phyloP scores from a whole-genome alignment of 2,113 vertebrate genomes.

The Lipotes vexillifer region DNA sequence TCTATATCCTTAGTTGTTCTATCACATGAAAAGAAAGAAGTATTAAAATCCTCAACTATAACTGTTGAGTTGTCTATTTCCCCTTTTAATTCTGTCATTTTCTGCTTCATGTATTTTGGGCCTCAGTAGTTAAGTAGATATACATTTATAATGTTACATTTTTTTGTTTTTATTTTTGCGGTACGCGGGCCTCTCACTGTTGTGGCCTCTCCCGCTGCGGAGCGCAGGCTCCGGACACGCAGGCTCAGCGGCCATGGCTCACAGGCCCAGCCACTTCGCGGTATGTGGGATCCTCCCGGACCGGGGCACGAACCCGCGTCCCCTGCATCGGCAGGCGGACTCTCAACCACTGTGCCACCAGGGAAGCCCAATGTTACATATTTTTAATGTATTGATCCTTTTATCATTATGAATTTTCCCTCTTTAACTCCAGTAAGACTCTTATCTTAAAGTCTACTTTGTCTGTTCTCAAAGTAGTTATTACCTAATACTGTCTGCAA shows the following conservation, averaged over 20 bases:
- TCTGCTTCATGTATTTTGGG: not conserved
- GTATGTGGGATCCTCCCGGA: too few relatives aligned
- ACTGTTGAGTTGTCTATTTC: not conserved
- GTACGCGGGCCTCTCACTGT: too few relatives aligned
- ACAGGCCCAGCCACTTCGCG: too few relatives aligned
- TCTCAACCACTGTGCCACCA: too few relatives aligned
- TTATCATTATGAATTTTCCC: not conserved
- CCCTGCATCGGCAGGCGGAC: too few relatives aligned
- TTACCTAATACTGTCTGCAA: not conserved
- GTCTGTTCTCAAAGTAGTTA: not conserved
- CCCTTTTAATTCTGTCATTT: not conserved
- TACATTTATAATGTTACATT: not conserved
- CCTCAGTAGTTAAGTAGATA: not conserved
- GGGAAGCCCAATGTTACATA: not conserved
- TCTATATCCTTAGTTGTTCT: not conserved
- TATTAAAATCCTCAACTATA: conserved; percentile 1
- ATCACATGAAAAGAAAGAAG: not conserved
- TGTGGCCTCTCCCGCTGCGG: too few relatives aligned
- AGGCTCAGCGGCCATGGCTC: too few relatives aligned
- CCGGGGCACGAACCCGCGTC: too few relatives aligned
- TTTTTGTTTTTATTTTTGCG: too few relatives aligned
- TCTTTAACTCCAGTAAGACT: not conserved
- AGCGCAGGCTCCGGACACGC: too few relatives aligned
- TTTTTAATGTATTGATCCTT: not conserved
- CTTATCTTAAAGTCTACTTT: not conserved